Evolutionary conservation across 2,113 vertebrate species (phyloP).

Genomic region (Seriola rivoliana): DNA sequence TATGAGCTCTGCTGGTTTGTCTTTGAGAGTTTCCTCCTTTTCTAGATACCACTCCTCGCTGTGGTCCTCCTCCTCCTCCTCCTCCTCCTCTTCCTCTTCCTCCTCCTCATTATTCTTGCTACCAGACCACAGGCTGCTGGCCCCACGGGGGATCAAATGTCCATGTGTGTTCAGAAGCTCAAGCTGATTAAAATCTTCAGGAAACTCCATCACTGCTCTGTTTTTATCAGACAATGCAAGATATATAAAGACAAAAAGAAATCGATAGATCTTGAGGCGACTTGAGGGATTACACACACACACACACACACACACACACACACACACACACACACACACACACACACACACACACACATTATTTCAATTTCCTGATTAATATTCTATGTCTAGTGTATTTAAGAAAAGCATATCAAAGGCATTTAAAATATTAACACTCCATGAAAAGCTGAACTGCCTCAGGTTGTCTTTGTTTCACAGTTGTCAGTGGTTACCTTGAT

Average conservation of each 20-base stretch:
- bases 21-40: constrained; percentile 75
- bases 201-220: constrained; percentile 76
- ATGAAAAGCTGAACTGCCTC: constrained; percentile 1
- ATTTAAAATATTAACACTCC: constrained; percentile 9
- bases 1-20: constrained; percentile 73
- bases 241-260: background rate
- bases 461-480: background rate
- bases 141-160: constrained; percentile 79
- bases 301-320: too few relatives aligned
- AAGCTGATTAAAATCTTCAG: constrained; percentile 84
- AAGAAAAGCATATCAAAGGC: background rate
- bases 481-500: background rate
- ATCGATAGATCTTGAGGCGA: too few relatives aligned
- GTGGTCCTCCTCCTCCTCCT: constrained; percentile 67
- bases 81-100: constrained; percentile 59
- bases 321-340: too few relatives aligned
- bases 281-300: too few relatives aligned
- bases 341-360: too few relatives aligned
- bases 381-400: background rate
- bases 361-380: background rate
- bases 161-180: constrained; percentile 82
- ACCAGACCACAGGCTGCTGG: constrained; percentile 76
- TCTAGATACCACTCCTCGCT: constrained; percentile 81
- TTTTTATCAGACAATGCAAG: background rate
- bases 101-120: constrained; percentile 64